Percentiles rank a stretch among this genome's conserved stretches.
These are phyloP conservation scores for Reticulitermes speratus DNA, from an alignment of 1,140 invertebrate genomes.

Conservation along the genomic window DNA sequence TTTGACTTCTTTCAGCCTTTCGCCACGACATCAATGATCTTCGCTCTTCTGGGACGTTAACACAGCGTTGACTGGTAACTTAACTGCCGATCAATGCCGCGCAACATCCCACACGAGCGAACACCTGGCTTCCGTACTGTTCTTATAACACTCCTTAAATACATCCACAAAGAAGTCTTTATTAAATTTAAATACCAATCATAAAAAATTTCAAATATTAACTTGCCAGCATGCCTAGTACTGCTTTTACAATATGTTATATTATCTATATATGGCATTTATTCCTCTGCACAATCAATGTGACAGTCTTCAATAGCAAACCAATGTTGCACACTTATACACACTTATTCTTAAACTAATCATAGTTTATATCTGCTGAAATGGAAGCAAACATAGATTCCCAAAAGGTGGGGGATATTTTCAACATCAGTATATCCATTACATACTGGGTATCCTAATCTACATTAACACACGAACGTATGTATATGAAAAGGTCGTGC, in stretches of 20 bases:
- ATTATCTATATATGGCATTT: slow-evolving; percentile 6
- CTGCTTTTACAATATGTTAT: not conserved
- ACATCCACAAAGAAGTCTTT: not conserved
- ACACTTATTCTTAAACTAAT: not conserved
- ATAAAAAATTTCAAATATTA: not conserved
- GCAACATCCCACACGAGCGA: not conserved
- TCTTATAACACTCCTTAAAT: not conserved
- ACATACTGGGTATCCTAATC: not conserved
- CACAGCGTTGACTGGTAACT: too few relatives aligned
- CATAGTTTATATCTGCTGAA: not conserved
- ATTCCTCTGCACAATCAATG: not conserved
- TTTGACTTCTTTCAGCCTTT: too few relatives aligned
- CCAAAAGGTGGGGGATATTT: not conserved
- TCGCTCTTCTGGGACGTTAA: too few relatives aligned
- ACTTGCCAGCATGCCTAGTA: not conserved
- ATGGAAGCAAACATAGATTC: not conserved
- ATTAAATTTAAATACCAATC: not conserved
- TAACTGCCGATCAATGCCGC: too few relatives aligned
- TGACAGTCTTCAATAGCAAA: not conserved
- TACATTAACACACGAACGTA: not conserved
- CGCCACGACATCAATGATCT: too few relatives aligned
- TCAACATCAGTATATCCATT: not conserved
- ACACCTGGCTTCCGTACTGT: too few relatives aligned
- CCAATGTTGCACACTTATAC: not conserved
- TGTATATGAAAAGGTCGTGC: not conserved